phyloP scores from a whole-genome alignment of 2,113 vertebrate species.

The Clupea harengus region DNA sequence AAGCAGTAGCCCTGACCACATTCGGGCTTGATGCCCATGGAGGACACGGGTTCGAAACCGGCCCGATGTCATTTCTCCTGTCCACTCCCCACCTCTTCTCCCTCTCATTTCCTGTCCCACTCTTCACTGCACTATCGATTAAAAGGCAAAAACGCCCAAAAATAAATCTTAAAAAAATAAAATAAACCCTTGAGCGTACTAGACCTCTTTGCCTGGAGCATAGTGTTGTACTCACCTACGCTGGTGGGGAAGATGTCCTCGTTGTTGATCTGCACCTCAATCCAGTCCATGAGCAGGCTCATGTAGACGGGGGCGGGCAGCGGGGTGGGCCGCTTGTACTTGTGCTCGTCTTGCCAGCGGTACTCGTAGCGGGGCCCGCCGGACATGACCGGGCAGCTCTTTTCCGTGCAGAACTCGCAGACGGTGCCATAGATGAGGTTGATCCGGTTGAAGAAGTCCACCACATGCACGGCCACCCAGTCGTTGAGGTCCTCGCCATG shows the following conservation, averaged over 20 bases:
- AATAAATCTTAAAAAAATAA: too few relatives aligned
- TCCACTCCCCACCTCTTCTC: too few relatives aligned
- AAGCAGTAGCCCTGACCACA: too few relatives aligned
- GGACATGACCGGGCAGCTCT: conserved; percentile 83
- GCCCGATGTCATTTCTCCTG: too few relatives aligned
- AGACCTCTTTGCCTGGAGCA: neutral
- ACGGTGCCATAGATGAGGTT: conserved; percentile 86
- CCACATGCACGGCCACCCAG: conserved; percentile 84
- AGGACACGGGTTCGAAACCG: too few relatives aligned
- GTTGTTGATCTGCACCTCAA: conserved; percentile 84
- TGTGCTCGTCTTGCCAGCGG: conserved; percentile 82
- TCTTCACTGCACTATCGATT: too few relatives aligned
- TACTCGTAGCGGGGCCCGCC: conserved; percentile 85
- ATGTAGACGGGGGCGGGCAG: conserved; percentile 83
- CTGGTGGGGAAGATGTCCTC: conserved; percentile 82
- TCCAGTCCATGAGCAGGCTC: conserved; percentile 89
- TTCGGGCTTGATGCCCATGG: too few relatives aligned
- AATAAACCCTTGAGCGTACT: too few relatives aligned
- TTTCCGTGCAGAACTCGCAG: conserved; percentile 84
- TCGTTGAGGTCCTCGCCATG: conserved; percentile 80
- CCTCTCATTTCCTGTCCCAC: too few relatives aligned
- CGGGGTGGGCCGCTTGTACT: conserved; percentile 82
- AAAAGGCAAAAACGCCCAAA: too few relatives aligned
- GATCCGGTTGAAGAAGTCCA: conserved; percentile 87
- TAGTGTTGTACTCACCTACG: conserved; percentile 71